Conservation (phyloP, 1,140 invertebrate genomes). For the Micrasema longulum region DNA sequence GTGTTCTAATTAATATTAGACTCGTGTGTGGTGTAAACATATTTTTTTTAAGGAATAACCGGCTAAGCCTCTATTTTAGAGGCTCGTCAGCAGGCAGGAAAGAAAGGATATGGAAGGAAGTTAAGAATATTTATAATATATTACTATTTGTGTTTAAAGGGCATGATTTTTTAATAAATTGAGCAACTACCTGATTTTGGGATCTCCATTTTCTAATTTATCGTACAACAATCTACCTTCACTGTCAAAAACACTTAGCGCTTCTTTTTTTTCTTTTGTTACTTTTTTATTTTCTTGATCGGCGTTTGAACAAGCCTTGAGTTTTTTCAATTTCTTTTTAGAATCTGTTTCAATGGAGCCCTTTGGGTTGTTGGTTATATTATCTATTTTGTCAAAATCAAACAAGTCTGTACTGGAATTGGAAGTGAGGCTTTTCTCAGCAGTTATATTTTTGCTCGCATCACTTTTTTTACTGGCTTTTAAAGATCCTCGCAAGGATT, state of each 20-base stretch:
- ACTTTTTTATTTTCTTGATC: neutral
- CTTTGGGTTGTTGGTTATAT: conserved; percentile 1
- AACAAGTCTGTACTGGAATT: neutral
- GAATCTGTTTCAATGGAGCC: neutral
- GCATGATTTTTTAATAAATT: too few species aligned
- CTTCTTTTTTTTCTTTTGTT: neutral
- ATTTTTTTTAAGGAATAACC: too few species aligned
- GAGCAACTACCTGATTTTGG: conserved; percentile 66
- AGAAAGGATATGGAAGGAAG: too few species aligned
- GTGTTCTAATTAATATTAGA: too few species aligned
- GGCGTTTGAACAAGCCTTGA: neutral
- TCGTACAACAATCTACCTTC: conserved; percentile 67
- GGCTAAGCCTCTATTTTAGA: too few species aligned
- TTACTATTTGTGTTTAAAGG: too few species aligned
- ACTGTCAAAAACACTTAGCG: conserved; percentile 57
- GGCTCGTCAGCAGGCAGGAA: too few species aligned
- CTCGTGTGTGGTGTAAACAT: too few species aligned
- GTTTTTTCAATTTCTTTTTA: conserved; percentile 5
- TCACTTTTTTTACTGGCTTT: too few species aligned
- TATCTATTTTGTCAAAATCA: conserved; percentile 30
- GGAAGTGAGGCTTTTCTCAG: too few species aligned
- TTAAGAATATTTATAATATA: too few species aligned
- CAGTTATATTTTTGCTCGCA: too few species aligned
- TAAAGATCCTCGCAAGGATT: neutral
- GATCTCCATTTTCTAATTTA: conserved; percentile 69